Base-by-base conservation (phyloP, 2,888 invertebrate genomes). In the Junonia oenone region DNA sequence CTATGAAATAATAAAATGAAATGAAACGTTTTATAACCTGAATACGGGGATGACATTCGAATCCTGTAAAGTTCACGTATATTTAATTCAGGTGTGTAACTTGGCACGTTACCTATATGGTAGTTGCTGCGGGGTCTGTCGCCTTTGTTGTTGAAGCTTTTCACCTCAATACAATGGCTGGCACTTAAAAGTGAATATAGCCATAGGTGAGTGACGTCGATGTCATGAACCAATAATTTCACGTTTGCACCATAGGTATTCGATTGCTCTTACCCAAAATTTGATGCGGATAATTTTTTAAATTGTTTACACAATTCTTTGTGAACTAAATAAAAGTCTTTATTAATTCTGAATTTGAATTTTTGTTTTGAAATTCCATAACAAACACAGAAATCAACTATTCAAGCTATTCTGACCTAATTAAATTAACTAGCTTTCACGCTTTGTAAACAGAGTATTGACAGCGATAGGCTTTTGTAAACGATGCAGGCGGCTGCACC, bases 401-500 rank as follows among this genome's bases (percentile, higher is more conserved):
- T 31, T 40, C n/a, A 55, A 51, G 31, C 31, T 37, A 51, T 46
- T 56, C 55, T 50, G 52, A 56, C 58, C 50, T 38, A 51, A 51
- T 57, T 49, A 50, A 22, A 13, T 53, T 13, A 38, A 35, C 31
- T 17, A 38, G 46, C 46, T 48, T 40, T 37, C 19, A 46, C 52
- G 40, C 46, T 46, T 29, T 37, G 46, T 45, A 17, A 15, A 33
- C 47, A 33, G 26, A 46, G 29, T 43, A 51, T 54, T 45, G 31
- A 51, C 29, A 51, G 51, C 52, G 38, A 50, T 58, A 61, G 56
- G 56, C 62, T 70, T 72, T 75, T 75, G 62, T 74, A 72, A 73
- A 68, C 81, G 77, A 78, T 80, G 78, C 85, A 80, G 76, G 76
- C 83, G 83, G 74, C 79, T 87, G 82, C 81, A 83, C 77, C 81